These are phyloP conservation scores for Mola mola DNA, from an alignment of 2,113 vertebrate genomes.

Conservation along the genomic window DNA sequence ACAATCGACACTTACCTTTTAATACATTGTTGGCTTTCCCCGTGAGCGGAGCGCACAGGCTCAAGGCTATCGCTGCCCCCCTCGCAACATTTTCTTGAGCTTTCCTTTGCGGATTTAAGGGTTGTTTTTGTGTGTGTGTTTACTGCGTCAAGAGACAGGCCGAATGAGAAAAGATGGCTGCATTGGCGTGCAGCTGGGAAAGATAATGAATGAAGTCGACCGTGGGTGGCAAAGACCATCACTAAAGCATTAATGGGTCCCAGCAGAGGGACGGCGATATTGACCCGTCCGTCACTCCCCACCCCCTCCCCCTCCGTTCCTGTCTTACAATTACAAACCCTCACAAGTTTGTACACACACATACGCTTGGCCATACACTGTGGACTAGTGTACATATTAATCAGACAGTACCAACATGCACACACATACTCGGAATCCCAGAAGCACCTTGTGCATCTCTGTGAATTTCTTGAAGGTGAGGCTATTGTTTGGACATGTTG, in stretches of 20 bases:
- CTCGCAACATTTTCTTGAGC: conserved; percentile 18
- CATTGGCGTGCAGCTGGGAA: conserved; percentile 64
- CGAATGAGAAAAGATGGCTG: conserved; percentile 72
- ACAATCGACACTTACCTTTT: conserved; percentile 17
- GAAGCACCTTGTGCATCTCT: conserved; percentile 6
- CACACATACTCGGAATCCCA: conserved; percentile 17
- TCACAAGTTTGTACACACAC: conserved; percentile 37
- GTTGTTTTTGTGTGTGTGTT: conserved; percentile 20
- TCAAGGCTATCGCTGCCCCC: conserved; percentile 6
- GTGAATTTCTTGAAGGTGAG: background rate
- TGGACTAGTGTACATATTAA: background rate
- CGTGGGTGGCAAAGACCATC: conserved; percentile 77
- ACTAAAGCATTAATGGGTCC: conserved; percentile 76
- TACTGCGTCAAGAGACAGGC: conserved; percentile 57
- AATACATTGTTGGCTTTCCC: conserved; percentile 20
- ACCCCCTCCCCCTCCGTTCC: background rate
- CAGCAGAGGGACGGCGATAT: conserved; percentile 73
- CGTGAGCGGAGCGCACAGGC: conserved; percentile 9
- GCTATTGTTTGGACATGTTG: conserved; percentile 20
- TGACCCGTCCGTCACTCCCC: conserved; percentile 73
- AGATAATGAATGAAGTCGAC: conserved; percentile 82
- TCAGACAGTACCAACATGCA: conserved; percentile 23
- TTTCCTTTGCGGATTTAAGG: conserved; percentile 26
- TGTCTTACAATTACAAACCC: conserved; percentile 51
- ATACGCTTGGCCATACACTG: conserved; percentile 10